Conservation (phyloP, 2,888 invertebrate species). For the Erebia aethiops region DNA sequence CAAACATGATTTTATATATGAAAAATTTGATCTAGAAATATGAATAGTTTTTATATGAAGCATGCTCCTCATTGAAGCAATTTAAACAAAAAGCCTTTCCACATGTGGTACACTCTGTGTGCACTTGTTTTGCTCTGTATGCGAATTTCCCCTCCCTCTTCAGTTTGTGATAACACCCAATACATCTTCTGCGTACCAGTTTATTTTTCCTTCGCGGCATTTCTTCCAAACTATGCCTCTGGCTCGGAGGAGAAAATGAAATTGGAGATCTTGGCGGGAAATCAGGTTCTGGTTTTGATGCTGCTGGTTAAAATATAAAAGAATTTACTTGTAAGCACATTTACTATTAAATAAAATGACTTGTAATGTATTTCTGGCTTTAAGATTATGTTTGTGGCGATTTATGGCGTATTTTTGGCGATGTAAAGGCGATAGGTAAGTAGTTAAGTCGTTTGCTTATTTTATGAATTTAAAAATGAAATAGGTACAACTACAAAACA, state of each 20-base stretch:
- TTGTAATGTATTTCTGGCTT: neutral
- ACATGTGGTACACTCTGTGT: neutral
- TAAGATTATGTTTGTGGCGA: neutral
- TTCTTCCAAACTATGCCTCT: neutral
- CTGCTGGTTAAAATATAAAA: neutral
- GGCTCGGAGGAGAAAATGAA: too few species aligned
- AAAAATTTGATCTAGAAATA: too few species aligned
- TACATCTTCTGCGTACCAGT: neutral
- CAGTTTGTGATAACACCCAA: neutral
- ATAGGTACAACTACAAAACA: too few species aligned
- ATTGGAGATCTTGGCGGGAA: neutral
- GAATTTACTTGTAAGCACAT: neutral
- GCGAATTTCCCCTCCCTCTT: neutral
- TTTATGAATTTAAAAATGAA: too few species aligned
- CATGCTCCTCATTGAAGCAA: too few species aligned
- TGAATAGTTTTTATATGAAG: too few species aligned
- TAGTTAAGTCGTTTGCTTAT: too few species aligned
- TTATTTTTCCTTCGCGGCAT: neutral
- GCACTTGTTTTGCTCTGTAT: neutral
- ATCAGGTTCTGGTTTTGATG: neutral
- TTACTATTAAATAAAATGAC: neutral
- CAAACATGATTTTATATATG: too few species aligned
- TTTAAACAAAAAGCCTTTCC: neutral
- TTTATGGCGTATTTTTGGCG: too few species aligned
- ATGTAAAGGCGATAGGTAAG: too few species aligned